Base-by-base conservation (phyloP, 2,888 invertebrate species). In the Caenorhabditis doughertyi region DNA sequence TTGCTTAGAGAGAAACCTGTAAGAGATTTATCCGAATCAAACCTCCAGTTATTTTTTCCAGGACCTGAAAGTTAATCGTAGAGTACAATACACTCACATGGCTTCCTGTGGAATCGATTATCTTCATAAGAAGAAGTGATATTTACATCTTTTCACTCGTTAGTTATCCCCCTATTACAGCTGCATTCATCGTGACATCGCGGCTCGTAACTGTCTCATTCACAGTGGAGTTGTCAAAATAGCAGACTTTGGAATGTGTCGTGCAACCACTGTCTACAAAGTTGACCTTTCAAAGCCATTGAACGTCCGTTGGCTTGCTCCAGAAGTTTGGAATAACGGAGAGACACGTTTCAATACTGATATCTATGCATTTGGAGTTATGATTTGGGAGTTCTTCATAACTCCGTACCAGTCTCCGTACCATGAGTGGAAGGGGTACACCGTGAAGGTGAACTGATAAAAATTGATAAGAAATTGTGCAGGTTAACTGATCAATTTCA, bases 211-310 rank as follows among this genome's bases (percentile, higher is more conserved):
- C 70, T 89, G 89, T 68, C 87, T 89, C 18, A 84, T 89, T 32
- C 80, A 83, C 71, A 83, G 74, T 2, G 83, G 76, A 7, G 67
- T 83, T 56, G 84, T 89, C 23, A 89, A 89, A 72, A 76, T 89
- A 44, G 89, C 89, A 39, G 89, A 88, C 60, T 89, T 89, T 60
- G 89, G 89, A 60, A 89, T 89, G 89, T 89, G 89, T 56, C 84
- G 88, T 27, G 80, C 83, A 13, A 84, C 84, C 1, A 49, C 84
- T 27, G 81, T 84, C 58, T 85, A 85, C 68, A 85, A 87, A 76
- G 83, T 87, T 35, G 89, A 89, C 68, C 84, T 89, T 13, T 65
- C 70, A 44, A 89, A 89, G 60, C 89, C 89, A 35, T 72, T 83
- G 65, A 89, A 89, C 73, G 88, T 89, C 11, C 86, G 89, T 39